Percentiles rank a stretch among this genome's conserved stretches.
Conservation (phyloP, 1,140 invertebrate species). For the Chionoecetes opilio region DNA sequence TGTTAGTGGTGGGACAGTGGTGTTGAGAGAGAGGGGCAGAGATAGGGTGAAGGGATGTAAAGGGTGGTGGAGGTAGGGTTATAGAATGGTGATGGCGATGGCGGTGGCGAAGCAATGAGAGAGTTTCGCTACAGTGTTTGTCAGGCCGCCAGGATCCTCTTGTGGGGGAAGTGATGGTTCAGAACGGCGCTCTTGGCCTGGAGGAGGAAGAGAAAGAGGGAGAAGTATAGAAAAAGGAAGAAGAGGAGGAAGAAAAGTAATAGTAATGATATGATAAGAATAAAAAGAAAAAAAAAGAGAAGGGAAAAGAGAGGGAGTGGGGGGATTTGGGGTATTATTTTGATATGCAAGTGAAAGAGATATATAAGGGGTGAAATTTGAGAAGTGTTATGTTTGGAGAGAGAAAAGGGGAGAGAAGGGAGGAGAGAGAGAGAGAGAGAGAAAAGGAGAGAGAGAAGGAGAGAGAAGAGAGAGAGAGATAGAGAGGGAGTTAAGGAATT, state of each 20-base stretch:
- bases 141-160: constrained; percentile 13
- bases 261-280: too few species aligned
- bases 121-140: neutral
- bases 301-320: neutral
- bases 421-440: neutral
- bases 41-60: too few species aligned
- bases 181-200: neutral
- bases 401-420: neutral
- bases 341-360: constrained; percentile 16
- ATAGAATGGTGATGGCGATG: neutral
- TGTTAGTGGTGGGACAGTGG: too few species aligned
- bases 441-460: neutral
- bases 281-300: neutral
- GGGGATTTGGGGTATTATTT: neutral
- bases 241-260: neutral
- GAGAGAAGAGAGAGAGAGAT: neutral
- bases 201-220: neutral
- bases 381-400: constrained; percentile 10
- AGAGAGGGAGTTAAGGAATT: too few species aligned
- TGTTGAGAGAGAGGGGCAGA: too few species aligned
- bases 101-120: constrained; percentile 7
- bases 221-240: neutral
- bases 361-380: neutral
- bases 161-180: constrained; percentile 5
- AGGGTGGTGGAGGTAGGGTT: too few species aligned